A percentile compares a stretch with the other conserved stretches of the same genome.
Conservation (phyloP, 2,797 vertebrate genomes). For the Mormyrops attenuatus region DNA sequence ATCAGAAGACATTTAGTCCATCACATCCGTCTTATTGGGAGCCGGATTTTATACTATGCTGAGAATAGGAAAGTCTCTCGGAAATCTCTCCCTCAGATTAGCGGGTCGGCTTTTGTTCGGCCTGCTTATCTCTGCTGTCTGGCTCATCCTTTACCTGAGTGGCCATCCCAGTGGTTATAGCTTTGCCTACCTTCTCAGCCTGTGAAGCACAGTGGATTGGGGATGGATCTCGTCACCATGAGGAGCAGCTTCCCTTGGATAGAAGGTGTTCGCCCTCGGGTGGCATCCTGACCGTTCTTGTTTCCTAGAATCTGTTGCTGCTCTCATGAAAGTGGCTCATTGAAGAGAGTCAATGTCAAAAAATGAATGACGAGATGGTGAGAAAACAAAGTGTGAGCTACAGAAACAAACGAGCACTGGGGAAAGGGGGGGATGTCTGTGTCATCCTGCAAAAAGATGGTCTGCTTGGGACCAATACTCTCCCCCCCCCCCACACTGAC, state of each 20-base stretch:
- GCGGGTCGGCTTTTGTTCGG: background rate
- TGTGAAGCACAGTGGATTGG: background rate
- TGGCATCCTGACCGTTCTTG: background rate
- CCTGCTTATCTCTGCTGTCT: background rate
- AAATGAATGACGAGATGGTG: background rate
- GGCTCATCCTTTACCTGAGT: background rate
- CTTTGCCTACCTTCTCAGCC: background rate
- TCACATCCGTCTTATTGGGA: constrained; percentile 34
- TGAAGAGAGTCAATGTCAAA: background rate
- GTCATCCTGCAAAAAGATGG: background rate
- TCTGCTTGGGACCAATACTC: background rate
- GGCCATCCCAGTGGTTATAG: background rate
- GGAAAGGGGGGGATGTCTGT: background rate
- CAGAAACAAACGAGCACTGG: background rate
- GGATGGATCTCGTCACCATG: background rate
- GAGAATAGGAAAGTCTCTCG: background rate
- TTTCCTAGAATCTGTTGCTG: background rate
- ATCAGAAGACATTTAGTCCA: constrained; percentile 37
- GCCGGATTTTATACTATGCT: constrained; percentile 27
- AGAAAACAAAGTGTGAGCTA: background rate
- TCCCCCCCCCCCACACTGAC: background rate
- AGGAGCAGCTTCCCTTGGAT: background rate
- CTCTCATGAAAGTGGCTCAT: background rate
- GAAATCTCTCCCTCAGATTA: background rate
- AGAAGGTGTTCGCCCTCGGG: background rate